Evolutionary conservation across 2,113 vertebrate species (phyloP).

Genomic region (Cololabis saira): DNA sequence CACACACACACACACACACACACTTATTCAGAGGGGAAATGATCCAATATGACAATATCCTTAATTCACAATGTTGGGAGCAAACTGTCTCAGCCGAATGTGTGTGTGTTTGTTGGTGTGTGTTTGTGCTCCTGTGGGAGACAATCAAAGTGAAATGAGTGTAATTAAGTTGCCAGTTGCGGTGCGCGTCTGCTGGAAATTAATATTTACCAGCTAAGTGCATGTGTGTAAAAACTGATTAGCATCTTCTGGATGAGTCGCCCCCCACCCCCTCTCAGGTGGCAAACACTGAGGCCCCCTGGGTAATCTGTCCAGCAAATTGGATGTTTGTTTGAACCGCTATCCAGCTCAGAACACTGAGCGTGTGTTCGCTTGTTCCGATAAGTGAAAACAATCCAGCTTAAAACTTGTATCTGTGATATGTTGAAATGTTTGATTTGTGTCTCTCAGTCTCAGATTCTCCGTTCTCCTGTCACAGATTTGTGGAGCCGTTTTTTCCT

Average conservation of each 20-base stretch:
- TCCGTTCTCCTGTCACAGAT: neutral
- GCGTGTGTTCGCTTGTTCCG: slow-evolving; percentile 12
- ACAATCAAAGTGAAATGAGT: slow-evolving; percentile 79
- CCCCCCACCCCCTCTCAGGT: slow-evolving; percentile 65
- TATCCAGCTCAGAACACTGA: slow-evolving; percentile 34
- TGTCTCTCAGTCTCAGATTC: slow-evolving; percentile 7
- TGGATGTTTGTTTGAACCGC: slow-evolving; percentile 78
- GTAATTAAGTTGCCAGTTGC: slow-evolving; percentile 81
- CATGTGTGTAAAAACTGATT: slow-evolving; percentile 52
- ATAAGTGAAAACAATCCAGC: slow-evolving; percentile 24
- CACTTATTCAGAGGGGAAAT: slow-evolving; percentile 45
- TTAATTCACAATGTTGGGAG: slow-evolving; percentile 55
- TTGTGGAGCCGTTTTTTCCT: neutral
- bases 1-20: slow-evolving; percentile 12
- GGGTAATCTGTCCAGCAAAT: slow-evolving; percentile 80
- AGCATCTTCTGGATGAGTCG: slow-evolving; percentile 65
- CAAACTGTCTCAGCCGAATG: slow-evolving; percentile 38
- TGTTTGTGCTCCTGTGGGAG: slow-evolving; percentile 65
- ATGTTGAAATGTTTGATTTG: slow-evolving; percentile 8
- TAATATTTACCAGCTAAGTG: slow-evolving; percentile 70
- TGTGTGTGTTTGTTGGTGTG: slow-evolving; percentile 20
- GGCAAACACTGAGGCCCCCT: slow-evolving; percentile 57
- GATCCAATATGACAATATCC: slow-evolving; percentile 62
- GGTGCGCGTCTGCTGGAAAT: slow-evolving; percentile 72
- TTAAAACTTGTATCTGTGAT: slow-evolving; percentile 28